These are phyloP conservation scores for Corapipo altera DNA, from an alignment of 2,113 vertebrate species.

Conservation along the genomic window DNA sequence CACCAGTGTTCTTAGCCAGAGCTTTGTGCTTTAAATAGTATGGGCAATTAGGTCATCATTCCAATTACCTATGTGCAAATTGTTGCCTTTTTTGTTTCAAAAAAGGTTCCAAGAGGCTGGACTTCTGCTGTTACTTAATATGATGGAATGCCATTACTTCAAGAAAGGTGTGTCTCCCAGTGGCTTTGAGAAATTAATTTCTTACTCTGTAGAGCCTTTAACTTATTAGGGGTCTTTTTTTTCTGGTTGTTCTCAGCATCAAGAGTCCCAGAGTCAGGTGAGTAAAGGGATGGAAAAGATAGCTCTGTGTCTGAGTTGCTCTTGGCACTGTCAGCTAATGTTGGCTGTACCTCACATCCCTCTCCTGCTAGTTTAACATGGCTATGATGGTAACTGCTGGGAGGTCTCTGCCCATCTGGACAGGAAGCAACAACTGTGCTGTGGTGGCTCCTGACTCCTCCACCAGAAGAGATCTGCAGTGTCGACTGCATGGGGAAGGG, in stretches of 20 bases:
- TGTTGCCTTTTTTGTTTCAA: not conserved
- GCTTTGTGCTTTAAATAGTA: not conserved
- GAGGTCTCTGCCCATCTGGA: not conserved
- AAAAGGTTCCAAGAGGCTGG: not conserved
- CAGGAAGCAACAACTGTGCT: not conserved
- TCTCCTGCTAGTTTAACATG: not conserved
- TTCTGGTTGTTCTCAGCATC: not conserved
- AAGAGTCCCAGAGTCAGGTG: not conserved
- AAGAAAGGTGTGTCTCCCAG: not conserved
- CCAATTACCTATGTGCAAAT: not conserved
- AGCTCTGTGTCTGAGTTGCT: not conserved
- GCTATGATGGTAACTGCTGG: accelerated
- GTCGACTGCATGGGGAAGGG: not conserved
- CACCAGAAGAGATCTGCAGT: not conserved
- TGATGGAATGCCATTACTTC: not conserved
- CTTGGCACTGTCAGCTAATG: not conserved
- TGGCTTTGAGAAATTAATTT: not conserved
- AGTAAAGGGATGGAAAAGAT: not conserved
- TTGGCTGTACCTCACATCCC: not conserved
- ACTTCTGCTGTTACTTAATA: not conserved
- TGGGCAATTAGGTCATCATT: not conserved
- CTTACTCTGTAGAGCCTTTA: not conserved
- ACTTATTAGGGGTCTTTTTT: not conserved
- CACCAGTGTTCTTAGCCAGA: not conserved
- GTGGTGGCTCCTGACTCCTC: not conserved